Evolutionary conservation across 2,888 invertebrate genomes (phyloP), one percentile per base, ranked within the genome.

Genomic region (Pseudanteris insignis): DNA sequence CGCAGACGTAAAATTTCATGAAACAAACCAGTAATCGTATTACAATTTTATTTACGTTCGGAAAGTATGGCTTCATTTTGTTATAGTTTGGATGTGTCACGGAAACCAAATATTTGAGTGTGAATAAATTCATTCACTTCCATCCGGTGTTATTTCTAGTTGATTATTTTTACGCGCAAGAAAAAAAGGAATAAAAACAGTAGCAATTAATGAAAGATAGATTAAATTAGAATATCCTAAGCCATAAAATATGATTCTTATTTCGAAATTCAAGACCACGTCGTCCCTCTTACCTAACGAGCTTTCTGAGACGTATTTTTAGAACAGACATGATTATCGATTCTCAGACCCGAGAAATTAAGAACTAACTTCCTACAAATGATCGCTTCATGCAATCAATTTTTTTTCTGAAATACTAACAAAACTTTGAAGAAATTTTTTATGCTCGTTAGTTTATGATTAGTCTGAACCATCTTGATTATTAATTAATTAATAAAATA

Each of bases 221-320:
- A 34, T 33, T 24, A 47, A 36, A 34, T 18, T 24, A 44, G 37
- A 43, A 44, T 21, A 21, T 10, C 18, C 33, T 29, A 54, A 36
- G 14, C 40, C 36, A 48, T 57, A 33, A 41, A 36, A 36, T 48
- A 34, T 48, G 41, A 48, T 41, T 48, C 41, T 57, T 57, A 57
- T 48, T 57, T 41, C 21, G 47, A 34, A 57, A 48, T 57, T 57
- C 48, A 57, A 47, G 43, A 48, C 37, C 57, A 48, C 43, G 11
- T 32, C 21, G 48, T 30, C 41, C 26, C n/a, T 26, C 8, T 33
- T 50, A 50, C 32, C 50, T 50, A 58, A 58, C 44, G 44, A 50
- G 57, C 57, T 58, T 48, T 58, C 33, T 44, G 32, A 38, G 24
- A 11, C 8, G 5, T 58, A 58, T 58, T 58, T 58, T 50, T 58